These are phyloP conservation scores for Isurus oxyrinchus DNA, from an alignment of 2,113 vertebrate genomes.

Conservation along the genomic window DNA sequence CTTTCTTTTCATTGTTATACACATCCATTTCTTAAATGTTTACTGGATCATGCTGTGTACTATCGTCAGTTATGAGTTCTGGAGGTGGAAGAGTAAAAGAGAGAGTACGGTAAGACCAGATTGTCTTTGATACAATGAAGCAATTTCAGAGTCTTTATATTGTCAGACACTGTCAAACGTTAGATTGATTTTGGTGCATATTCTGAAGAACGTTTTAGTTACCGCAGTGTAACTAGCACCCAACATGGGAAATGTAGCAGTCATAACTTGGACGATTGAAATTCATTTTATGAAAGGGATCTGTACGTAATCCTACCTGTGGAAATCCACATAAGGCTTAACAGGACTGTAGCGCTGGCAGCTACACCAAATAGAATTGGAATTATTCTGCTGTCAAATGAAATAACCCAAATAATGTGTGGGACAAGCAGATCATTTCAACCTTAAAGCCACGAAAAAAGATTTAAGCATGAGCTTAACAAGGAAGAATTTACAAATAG, in stretches of 20 bases:
- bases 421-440: background rate
- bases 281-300: background rate
- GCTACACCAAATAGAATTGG: background rate
- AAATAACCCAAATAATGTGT: background rate
- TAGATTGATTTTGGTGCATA: background rate
- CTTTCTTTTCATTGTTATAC: background rate
- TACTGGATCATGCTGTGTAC: background rate
- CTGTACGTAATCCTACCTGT: background rate
- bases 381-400: background rate
- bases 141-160: background rate
- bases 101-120: background rate
- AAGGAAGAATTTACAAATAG: background rate
- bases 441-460: background rate
- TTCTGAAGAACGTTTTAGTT: background rate
- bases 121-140: background rate
- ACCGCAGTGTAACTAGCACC: background rate
- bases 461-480: background rate
- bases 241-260: background rate
- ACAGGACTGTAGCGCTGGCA: background rate
- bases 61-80: background rate
- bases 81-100: background rate
- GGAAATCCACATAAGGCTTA: background rate
- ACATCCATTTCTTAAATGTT: background rate
- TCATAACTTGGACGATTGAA: background rate
- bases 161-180: background rate